phyloP scores from a whole-genome alignment of 2,113 vertebrate genomes.

The Semicossyphus pulcher region DNA sequence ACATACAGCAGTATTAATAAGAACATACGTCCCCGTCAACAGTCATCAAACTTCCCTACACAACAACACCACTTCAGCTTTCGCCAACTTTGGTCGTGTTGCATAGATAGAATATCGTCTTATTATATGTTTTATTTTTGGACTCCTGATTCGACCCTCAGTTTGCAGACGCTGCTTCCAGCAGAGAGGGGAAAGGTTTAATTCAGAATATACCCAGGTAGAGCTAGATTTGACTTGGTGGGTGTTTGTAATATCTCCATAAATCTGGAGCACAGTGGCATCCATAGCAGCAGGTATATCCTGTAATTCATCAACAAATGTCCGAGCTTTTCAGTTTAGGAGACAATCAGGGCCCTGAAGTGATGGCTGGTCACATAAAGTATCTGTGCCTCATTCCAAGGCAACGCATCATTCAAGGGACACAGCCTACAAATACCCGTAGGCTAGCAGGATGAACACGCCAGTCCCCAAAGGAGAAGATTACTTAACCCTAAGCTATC shows the following conservation, averaged over 20 bases:
- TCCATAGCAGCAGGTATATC: background rate
- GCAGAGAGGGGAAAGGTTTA: background rate
- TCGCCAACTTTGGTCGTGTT: slow-evolving; percentile 87
- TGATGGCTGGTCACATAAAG: background rate
- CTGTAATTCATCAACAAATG: background rate
- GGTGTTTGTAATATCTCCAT: background rate
- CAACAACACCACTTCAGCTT: slow-evolving; percentile 86
- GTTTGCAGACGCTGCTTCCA: background rate
- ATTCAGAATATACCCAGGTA: background rate
- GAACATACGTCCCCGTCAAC: slow-evolving; percentile 60
- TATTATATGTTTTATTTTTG: background rate
- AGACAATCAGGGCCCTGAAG: background rate
- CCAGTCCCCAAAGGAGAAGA: background rate
- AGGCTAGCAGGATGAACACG: background rate
- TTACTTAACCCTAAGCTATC: background rate
- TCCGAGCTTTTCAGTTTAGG: background rate
- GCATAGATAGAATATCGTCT: slow-evolving; percentile 86
- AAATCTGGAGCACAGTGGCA: background rate
- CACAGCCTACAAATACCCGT: background rate
- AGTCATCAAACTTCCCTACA: slow-evolving; percentile 83
- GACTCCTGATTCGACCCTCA: background rate
- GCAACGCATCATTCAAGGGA: background rate
- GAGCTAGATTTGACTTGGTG: background rate
- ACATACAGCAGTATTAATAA: slow-evolving; percentile 35
- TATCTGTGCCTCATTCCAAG: background rate